Evolutionary conservation across 2,113 vertebrate species (phyloP), one percentile per base, ranked within the genome.

Genomic region (Agelaius phoeniceus): DNA sequence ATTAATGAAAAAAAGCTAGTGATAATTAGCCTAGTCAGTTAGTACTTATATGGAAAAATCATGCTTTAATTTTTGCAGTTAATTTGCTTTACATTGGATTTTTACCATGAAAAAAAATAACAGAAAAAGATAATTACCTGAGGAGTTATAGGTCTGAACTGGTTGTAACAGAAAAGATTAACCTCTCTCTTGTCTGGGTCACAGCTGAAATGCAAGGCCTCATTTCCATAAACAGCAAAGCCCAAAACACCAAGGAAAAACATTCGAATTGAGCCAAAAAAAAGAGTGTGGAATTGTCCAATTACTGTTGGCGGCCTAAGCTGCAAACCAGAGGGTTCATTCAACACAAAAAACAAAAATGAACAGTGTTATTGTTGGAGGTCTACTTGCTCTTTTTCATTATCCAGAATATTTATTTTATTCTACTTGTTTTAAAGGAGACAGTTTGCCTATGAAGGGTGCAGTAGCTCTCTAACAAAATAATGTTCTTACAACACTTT

Each of bases 121-220:
- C 39, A 26, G 31, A 73, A 43, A 41, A 43, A 49, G 12, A 31
- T 35, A 43, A 65, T 95, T 98, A 98, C 98, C 98, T 99, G 98
- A 61, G 98, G 98, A 58, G 98, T 99, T 96, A 99, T 98, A 54
- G 98, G 98, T 92, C 99, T 98, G 98, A 99, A 99, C 95, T 99
- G 98, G 97, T 98, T 99, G 96, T 99, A 99, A 97, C 98, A 99
- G 97, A 98, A 99, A 72, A 99, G 98, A 97, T 99, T 99, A 89
- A 98, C 96, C 39, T 99, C 98, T 82, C 98, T 98, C 79, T 98
- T 98, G 95, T 99, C 98, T 8, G 98, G 98, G 79, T 99, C 98
- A 61, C 98, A 99, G 96, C 98, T 99, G 98, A 99, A 99, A 97
- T 99, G 98, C 83, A 99, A 97, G 21, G 98, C 98, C 86, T 99